phyloP scores from a whole-genome alignment of 2,113 vertebrate genomes.

The Casuarius casuarius region DNA sequence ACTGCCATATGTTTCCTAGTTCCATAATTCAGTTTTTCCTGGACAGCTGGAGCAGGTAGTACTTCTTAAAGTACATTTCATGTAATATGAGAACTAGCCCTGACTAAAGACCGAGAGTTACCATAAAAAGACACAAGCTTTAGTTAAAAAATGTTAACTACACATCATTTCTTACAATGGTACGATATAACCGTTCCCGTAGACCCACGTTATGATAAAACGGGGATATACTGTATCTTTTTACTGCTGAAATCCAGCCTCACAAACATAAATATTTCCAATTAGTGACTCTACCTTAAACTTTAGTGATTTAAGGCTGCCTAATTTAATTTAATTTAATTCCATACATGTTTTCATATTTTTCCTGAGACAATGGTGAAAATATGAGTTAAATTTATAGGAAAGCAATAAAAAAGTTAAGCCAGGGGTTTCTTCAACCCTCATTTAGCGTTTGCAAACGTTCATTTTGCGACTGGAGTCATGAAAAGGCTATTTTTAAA shows the following conservation, averaged over 20 bases:
- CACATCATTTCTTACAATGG: slow-evolving; percentile 52
- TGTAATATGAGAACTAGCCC: slow-evolving; percentile 79
- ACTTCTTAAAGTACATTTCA: slow-evolving; percentile 78
- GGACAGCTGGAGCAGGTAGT: slow-evolving; percentile 84
- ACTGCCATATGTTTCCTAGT: slow-evolving; percentile 83
- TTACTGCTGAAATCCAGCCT: not conserved
- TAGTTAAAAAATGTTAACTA: slow-evolving; percentile 67
- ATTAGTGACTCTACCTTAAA: slow-evolving; percentile 16
- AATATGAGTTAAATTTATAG: slow-evolving; percentile 16
- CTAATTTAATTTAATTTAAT: slow-evolving; percentile 1
- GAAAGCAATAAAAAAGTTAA: slow-evolving; percentile 32
- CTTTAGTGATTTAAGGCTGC: slow-evolving; percentile 27
- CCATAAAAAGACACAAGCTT: slow-evolving; percentile 72
- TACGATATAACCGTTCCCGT: not conserved
- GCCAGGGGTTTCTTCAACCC: slow-evolving; percentile 21
- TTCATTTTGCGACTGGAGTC: slow-evolving; percentile 20
- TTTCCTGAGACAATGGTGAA: slow-evolving; percentile 42
- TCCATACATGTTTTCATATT: slow-evolving; percentile 18
- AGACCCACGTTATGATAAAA: not conserved
- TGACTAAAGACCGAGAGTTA: slow-evolving; percentile 67
- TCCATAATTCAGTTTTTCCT: slow-evolving; percentile 82
- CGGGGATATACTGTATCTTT: not conserved
- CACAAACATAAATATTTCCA: slow-evolving; percentile 29
- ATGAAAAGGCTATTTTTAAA: not conserved
- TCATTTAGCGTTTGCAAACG: slow-evolving; percentile 23